Base-by-base conservation (phyloP, 2,888 invertebrate genomes). In the Tenthredo livida region DNA sequence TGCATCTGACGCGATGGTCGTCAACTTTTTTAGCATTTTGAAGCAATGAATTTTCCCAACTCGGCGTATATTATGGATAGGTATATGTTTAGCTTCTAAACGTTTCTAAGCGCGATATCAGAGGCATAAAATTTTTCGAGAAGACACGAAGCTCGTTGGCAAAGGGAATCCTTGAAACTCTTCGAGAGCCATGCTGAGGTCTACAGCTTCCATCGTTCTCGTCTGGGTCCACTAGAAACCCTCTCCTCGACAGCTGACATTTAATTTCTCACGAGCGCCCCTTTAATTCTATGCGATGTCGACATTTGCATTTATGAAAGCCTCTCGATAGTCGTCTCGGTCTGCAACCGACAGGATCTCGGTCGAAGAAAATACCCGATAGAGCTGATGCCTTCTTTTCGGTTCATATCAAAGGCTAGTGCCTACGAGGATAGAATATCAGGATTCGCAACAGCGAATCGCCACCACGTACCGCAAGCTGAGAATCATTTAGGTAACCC, bases 271-370 rank as follows among this genome's bases (percentile, higher is more conserved):
- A 37, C 61, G 40, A 80, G 80, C 15, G 29, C 54, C 77, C 77
- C 54, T 77, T 50, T 54, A 54, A 54, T 54, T 77, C 61, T 77
- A 61, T 40, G 80, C 77, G 17, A 17, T 65, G 77, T 54, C 40
- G 80, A 61, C 80, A 80, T 80, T 80, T 80, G 80, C 80, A 80
- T 80, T 61, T 61, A 58, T 65, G 78, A 78, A 78, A 58, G 54
- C 54, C 33, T 33, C 61, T 80, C 80, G 37, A 80, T 80, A n/a
- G 50, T 54, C 29, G 50, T 50, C 17, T 15, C 47, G 77, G 17
- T 54, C 25, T 29, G 47, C n/a, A 12, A 5, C 1, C 73, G 9
- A 7, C 37, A n/a, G 12, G 61, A 61, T 61, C 25, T 73, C n/a
- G 40, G 29, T 70, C 47, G 47, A 47, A 43, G 10, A 43, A 73